Evolutionary conservation across 2,888 invertebrate species (phyloP), one percentile per base, ranked within the genome.

Genomic region (Athripsodes cinereus): DNA sequence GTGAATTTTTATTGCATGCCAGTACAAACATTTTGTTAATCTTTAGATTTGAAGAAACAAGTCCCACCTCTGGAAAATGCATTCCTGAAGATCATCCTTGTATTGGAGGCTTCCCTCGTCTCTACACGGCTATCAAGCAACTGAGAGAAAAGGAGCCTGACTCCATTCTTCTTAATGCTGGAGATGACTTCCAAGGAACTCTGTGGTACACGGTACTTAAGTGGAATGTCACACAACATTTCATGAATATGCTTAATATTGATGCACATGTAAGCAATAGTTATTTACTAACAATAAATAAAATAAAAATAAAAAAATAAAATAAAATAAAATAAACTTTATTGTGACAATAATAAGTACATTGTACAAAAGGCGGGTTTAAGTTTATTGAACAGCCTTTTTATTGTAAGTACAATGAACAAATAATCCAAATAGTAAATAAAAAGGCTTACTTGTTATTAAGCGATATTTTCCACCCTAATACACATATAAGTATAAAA

Each of bases 31-130:
- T 44, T 22, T 2, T n/a, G 35, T 35, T 10, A 3, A 18, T n/a
- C n/a, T n/a, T n/a, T n/a, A 87, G 87, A 69, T 86, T 83, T 64
- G 81, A 82, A 59, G 78, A 86, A 66, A 84, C 83, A 0, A 82
- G 80, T 64, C 72, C 73, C 0, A 62, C 66, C 1, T 85, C 86
- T 0, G 76, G 77, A 0, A 68, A 75, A 0, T 88, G 88, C 61
- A 75, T 79, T 47, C 70, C 73, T 2, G 69, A 66, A 0, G 69
- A 68, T 6, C 70, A 68, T n/a, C n/a, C n/a, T 0, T 89, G 88
- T 66, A 82, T 88, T 2, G 89, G 88, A 0, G 89, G 89, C 0
- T 83, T 87, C n/a, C n/a, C n/a, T n/a, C n/a, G n/a, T n/a, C n/a
- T n/a, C n/a, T n/a, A n/a, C n/a, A n/a, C n/a, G n/a, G 76, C 79